A percentile compares a stretch with the other conserved stretches of the same genome.
These are phyloP conservation scores for Andrena cerasifolii DNA, from an alignment of 1,140 invertebrate species.

Conservation along the genomic window DNA sequence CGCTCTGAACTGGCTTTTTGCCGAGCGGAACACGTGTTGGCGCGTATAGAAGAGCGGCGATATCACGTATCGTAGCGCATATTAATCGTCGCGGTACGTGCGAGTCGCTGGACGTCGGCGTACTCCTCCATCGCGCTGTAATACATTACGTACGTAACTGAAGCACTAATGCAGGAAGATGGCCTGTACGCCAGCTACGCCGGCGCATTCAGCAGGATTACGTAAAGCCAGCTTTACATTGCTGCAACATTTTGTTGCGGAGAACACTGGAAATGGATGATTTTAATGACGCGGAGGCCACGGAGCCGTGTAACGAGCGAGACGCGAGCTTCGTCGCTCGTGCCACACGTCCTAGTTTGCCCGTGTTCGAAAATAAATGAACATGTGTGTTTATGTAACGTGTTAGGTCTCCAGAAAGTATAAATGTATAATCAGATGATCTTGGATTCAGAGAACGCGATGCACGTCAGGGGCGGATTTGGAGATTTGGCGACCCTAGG, in stretches of 20 bases:
- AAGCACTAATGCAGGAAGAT: slow-evolving; percentile 47
- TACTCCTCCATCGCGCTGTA: slow-evolving; percentile 20
- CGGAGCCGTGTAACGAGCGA: background rate
- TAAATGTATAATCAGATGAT: too few species aligned
- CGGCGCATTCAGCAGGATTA: slow-evolving; percentile 27
- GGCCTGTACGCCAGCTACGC: slow-evolving; percentile 18
- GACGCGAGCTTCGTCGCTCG: background rate
- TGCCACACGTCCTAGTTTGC: background rate
- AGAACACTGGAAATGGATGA: background rate
- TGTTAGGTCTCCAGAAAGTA: too few species aligned
- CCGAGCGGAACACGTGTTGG: slow-evolving; percentile 43
- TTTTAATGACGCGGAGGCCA: background rate
- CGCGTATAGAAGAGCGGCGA: slow-evolving; percentile 25
- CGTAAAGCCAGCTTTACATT: slow-evolving; percentile 14
- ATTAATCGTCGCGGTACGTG: slow-evolving; percentile 68
- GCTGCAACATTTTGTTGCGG: background rate
- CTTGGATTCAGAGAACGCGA: too few species aligned
- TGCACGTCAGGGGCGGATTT: too few species aligned
- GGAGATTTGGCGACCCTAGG: too few species aligned
- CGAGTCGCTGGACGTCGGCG: slow-evolving; percentile 63
- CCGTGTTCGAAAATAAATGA: background rate
- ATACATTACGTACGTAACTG: slow-evolving; percentile 53
- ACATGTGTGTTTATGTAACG: background rate
- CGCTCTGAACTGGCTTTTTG: slow-evolving; percentile 4
- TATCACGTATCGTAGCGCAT: slow-evolving; percentile 59